Base-by-base conservation (phyloP, 2,113 vertebrate species). In the Chaetura pelagica region DNA sequence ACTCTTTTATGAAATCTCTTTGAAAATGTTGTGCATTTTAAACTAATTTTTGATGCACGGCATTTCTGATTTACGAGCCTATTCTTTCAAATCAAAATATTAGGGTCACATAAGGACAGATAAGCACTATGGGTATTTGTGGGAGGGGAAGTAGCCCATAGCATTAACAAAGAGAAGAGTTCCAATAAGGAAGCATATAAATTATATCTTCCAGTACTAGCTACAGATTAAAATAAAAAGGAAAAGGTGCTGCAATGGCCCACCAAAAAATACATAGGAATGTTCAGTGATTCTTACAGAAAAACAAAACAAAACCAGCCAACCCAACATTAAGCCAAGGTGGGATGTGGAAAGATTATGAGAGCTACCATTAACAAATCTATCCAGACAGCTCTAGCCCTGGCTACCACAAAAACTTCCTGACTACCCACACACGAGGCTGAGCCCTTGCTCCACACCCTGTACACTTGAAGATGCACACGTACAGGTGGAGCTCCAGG, bases 391-490 rank as follows among this genome's bases (percentile, higher is more conserved):
- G 15, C 4, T 46, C 38, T 32, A 46, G 22, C 15, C 5, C 29
- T 9, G 1, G 3, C 44, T 12, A 10, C 16, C 32, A 30, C 8
- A 49, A 67, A 58, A 32, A 3, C 4, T 32, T 11, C 4, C 6
- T 19, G 4, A 3, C 4, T 51, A 4, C 4, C 24, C n/a, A 13
- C 63, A 5, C 12, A 6, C 0, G 38, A 61, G 9, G 62, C 4
- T 3, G 4, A 6, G 19, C 0, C 1, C 12, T 22, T 10, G 24
- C n/a, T 26, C 1, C 0, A 0, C 12, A 5, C 3, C 17, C 69
- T 12, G 4, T 3, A 1, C 13, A 15, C 4, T 15, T 21, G 24
- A 8, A n/a, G 19, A 19, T 44, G 24, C 0, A 4, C 1, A 1
- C 30, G 17, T 5, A 8, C 2, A 11, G 5, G 20, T 7, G 8